A percentile compares a stretch with the other conserved stretches of the same genome.
phyloP scores from a whole-genome alignment of 2,113 vertebrate species.

The Bujurquina vittata region DNA sequence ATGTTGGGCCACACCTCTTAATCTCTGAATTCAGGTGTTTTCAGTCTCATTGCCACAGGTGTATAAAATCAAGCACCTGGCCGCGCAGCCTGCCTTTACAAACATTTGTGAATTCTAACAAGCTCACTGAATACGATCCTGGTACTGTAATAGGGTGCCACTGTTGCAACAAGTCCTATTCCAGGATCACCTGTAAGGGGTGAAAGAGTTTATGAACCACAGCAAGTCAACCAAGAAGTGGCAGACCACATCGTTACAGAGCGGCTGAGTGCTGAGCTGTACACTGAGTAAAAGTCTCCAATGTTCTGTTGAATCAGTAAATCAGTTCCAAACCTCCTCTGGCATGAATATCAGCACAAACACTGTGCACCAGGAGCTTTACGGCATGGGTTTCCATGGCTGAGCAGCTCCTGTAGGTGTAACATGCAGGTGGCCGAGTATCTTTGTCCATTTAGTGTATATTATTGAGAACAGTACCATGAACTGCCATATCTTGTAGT shows the following conservation, averaged over 20 bases:
- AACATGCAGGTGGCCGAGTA: neutral
- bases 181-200: too few relatives aligned
- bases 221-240: neutral
- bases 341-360: neutral
- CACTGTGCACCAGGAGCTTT: neutral
- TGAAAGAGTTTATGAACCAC: neutral
- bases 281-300: neutral
- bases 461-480: too few relatives aligned
- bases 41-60: neutral
- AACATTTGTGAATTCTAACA: too few relatives aligned
- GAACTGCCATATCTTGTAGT: too few relatives aligned
- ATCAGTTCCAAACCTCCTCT: neutral
- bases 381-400: neutral
- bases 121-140: too few relatives aligned
- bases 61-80: too few relatives aligned
- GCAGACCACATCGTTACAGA: neutral
- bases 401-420: neutral
- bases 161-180: too few relatives aligned
- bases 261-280: neutral
- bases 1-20: neutral
- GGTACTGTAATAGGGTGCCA: too few relatives aligned
- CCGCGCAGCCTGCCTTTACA: too few relatives aligned
- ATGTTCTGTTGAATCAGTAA: neutral
- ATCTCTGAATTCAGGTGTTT: neutral
- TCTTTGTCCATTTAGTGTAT: too few relatives aligned